Percentiles rank a stretch among this genome's conserved stretches.
phyloP scores from a whole-genome alignment of 2,113 vertebrate genomes.

The Rutilus rutilus region DNA sequence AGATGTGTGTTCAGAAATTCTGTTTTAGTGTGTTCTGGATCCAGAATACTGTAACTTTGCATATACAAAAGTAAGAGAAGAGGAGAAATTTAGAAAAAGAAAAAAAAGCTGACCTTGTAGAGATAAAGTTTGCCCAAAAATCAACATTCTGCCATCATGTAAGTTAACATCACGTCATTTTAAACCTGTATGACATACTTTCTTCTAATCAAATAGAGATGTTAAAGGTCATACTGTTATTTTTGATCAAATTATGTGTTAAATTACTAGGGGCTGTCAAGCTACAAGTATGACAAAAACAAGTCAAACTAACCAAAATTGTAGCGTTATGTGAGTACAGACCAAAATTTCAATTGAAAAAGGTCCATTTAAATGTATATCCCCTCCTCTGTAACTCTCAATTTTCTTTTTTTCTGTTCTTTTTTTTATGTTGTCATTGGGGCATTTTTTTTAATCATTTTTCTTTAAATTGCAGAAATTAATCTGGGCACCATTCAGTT shows the following conservation, averaged over 20 bases:
- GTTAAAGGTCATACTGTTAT: not conserved
- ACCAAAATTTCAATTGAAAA: not conserved
- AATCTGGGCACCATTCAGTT: not conserved
- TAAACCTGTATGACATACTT: not conserved
- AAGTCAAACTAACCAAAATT: not conserved
- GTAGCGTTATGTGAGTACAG: not conserved
- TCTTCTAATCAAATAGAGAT: not conserved
- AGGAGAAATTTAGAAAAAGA: not conserved
- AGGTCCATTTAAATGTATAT: not conserved
- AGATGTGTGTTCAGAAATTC: conserved; percentile 8
- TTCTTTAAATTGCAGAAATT: not conserved
- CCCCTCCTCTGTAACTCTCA: not conserved
- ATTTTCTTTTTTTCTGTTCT: too few relatives aligned
- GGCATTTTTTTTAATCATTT: too few relatives aligned
- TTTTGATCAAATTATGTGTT: not conserved
- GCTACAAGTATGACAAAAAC: not conserved
- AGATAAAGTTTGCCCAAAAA: not conserved
- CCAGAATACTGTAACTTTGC: not conserved
- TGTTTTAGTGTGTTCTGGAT: not conserved
- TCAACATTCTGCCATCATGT: not conserved
- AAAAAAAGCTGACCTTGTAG: not conserved
- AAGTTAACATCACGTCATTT: not conserved
- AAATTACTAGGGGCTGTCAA: not conserved
- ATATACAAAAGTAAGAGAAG: not conserved
- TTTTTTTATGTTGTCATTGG: not conserved